Base-by-base conservation (phyloP, 2,113 vertebrate genomes). In the Physeter macrocephalus region DNA sequence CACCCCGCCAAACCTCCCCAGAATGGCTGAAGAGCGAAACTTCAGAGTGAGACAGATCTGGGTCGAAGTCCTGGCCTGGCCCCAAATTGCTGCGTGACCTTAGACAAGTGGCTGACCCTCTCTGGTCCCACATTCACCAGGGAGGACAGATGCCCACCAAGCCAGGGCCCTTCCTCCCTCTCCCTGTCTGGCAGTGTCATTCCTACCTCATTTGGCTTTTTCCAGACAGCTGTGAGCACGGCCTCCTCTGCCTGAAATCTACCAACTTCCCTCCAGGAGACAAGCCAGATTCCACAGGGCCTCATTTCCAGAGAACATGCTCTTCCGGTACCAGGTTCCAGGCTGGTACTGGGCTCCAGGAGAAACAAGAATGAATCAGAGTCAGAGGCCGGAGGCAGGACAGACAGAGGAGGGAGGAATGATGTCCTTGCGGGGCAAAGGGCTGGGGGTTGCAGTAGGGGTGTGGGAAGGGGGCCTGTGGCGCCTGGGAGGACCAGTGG, bases 271-370 rank as follows among this genome's bases (percentile, higher is more conserved):
- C 77, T 69, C 82, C 31, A 49, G 92, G 96, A 89, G 92, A 88
- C 69, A 84, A 82, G 81, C 81, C 81, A 80, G 93, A 46, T 85
- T 71, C 84, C 57, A 14, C 17, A n/a, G 61, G 85, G 86, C 86
- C 81, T 87, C 27, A 0, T 3, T 61, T 59, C 29, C 20, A 43
- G 36, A 41, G 62, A 43, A 67, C 8, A 17, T 1, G 11, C 2
- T 21, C 90, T 93, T 78, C 90, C 17, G 3, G 74, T 15, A 3
- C 72, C 1, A 8, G 36, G 64, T 59, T 66, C 64, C n/a, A 7
- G 86, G 81, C 75, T 6, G 13, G 39, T 0, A 1, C 91, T 27
- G 59, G 69, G 71, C 85, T 39, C 57, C 18, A 2, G 72, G 23
- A 83, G 67, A 49, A 36, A 39, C 15, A 3, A 15, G 49, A 69